phyloP scores from a whole-genome alignment of 92 coral and sea anemone species.

The Hydrozoanthus gracilis region DNA sequence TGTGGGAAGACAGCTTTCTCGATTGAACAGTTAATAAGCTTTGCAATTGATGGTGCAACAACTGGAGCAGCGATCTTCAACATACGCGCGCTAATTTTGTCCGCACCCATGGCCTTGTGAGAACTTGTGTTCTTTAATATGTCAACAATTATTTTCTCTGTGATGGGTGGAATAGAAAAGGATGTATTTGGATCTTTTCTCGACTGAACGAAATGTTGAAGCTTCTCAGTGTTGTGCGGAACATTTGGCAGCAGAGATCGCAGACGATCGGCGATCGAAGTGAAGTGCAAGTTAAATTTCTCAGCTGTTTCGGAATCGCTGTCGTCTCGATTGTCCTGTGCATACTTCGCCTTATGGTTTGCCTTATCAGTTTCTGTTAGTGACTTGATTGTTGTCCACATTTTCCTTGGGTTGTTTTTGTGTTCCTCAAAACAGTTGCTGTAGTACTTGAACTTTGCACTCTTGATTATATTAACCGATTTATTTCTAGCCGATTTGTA shows the following conservation, averaged over 20 bases:
- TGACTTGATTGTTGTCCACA: slow-evolving; percentile 55
- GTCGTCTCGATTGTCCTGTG: slow-evolving; percentile 12
- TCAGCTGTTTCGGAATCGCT: slow-evolving; percentile 19
- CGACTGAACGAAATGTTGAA: slow-evolving; percentile 55
- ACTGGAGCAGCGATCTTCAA: slow-evolving; percentile 63
- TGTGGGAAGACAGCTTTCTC: slow-evolving; percentile 50
- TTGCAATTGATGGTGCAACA: slow-evolving; percentile 67
- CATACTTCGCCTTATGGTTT: slow-evolving; percentile 8
- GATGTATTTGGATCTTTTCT: slow-evolving; percentile 50
- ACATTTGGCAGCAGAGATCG: slow-evolving; percentile 55
- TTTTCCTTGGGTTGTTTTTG: slow-evolving; percentile 31
- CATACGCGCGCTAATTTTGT: slow-evolving; percentile 67
- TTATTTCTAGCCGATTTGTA: slow-evolving; percentile 30
- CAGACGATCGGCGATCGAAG: slow-evolving; percentile 61
- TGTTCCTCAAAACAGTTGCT: slow-evolving; percentile 19
- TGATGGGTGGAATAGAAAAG: slow-evolving; percentile 59
- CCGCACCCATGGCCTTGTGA: slow-evolving; percentile 66
- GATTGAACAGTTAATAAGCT: slow-evolving; percentile 55
- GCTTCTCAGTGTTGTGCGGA: slow-evolving; percentile 50
- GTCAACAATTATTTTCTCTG: slow-evolving; percentile 45
- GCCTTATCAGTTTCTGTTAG: slow-evolving; percentile 32
- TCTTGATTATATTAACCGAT: slow-evolving; percentile 32
- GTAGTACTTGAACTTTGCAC: slow-evolving; percentile 29
- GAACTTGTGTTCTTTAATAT: slow-evolving; percentile 40
- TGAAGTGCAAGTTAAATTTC: slow-evolving; percentile 64